Evolutionary conservation across 1,140 invertebrate genomes (phyloP).

Genomic region (Ylistrum balloti): DNA sequence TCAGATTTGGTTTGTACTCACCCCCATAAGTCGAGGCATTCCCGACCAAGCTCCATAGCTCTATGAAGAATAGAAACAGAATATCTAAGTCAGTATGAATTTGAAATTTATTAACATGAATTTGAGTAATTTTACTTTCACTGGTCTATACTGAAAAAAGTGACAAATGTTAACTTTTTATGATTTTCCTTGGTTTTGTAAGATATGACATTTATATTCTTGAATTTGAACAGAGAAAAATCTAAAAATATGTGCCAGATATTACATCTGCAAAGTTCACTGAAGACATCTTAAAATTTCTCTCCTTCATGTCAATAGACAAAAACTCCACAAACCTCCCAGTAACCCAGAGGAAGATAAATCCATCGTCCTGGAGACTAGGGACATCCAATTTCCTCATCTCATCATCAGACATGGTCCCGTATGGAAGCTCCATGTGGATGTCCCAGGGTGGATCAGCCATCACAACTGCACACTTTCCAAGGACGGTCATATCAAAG

Average conservation of each 20-base stretch:
- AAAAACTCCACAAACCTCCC: constrained; percentile 86
- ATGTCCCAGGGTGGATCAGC: constrained; percentile 98
- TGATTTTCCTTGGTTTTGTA: too few relatives aligned
- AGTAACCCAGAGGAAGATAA: constrained; percentile 99
- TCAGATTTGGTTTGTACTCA: too few relatives aligned
- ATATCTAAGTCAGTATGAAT: too few relatives aligned
- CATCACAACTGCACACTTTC: constrained; percentile 84
- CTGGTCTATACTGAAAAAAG: too few relatives aligned
- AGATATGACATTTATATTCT: too few relatives aligned
- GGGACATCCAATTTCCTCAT: constrained; percentile 97
- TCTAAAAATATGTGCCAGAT: too few relatives aligned
- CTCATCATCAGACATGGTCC: constrained; percentile 99
- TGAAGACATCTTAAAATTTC: too few relatives aligned
- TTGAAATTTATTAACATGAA: too few relatives aligned
- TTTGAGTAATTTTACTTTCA: too few relatives aligned
- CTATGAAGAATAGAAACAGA: constrained; percentile 83
- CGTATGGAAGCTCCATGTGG: constrained; percentile 99
- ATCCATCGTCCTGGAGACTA: constrained; percentile 95
- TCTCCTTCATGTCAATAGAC: neutral
- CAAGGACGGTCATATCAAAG: constrained; percentile 97
- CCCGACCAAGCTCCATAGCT: constrained; percentile 96
- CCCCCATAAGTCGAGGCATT: constrained; percentile 82
- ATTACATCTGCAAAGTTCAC: too few relatives aligned
- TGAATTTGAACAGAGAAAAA: too few relatives aligned
- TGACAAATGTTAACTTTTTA: too few relatives aligned